Base-by-base conservation (phyloP, 2,113 vertebrate genomes). In the Campylomormyrus tamandua region DNA sequence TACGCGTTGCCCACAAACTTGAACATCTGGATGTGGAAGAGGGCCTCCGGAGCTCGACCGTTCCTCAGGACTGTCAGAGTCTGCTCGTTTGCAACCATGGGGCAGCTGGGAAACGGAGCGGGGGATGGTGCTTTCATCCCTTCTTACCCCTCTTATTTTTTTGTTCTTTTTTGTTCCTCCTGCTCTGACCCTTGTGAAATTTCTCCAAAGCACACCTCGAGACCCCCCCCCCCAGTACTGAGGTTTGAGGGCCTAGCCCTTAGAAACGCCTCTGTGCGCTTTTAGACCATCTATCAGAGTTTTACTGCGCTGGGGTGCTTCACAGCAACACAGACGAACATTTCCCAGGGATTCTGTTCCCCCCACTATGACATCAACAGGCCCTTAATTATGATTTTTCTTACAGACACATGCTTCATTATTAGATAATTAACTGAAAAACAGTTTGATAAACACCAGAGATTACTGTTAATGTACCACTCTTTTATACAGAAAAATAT, bases 1-100 rank as follows among this genome's bases (percentile, higher is more conserved):
- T 95, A 95, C 56, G 94, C 95, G 90, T 94, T 91, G 39, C 94
- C 94, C 58, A 95, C 94, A 93, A 95, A 96, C 92, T 95, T 96
- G 89, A 97, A 95, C 94, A 96, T 95, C 91, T 96, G 94, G 70
- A 95, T 96, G 90, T 93, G 95, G 93, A 97, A 96, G 58, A 46
- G 93, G 92, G 95, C 94, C 92, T 97, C 94, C 0, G 93, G 93
- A 87, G 94, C 93, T 87, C 92, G 94, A 56, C 95, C 94, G 3
- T 95, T 97, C 91, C 80, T 96, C 91, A 95, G 89, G 90, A 96
- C 48, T 3, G 91, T 90, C 2, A 94, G 90, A 0, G 92, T 96
- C 94, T 96, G 94, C 62, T 94, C 90, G 7, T 94, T 95, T 6
- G 74, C 90, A 91, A 93, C 27, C 91, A 95, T 88, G 6, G 95